Percentiles rank a stretch among this genome's conserved stretches.
phyloP scores from a whole-genome alignment of 2,888 invertebrate species.

The Drosophila meridiana region DNA sequence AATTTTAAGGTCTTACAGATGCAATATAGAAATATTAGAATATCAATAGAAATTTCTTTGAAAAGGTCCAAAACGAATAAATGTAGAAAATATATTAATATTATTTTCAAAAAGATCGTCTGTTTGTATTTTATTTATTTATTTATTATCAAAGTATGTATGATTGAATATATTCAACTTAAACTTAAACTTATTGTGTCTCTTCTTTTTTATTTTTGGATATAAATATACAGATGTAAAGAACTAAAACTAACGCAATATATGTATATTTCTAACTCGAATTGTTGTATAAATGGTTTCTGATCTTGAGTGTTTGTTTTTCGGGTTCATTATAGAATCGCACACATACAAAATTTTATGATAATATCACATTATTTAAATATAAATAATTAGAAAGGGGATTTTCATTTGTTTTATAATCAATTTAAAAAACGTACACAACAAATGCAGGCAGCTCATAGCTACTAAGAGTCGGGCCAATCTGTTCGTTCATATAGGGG shows the following conservation, averaged over 20 bases:
- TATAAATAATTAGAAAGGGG: constrained; percentile 61
- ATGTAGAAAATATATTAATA: too few relatives aligned
- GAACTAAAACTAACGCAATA: constrained; percentile 49
- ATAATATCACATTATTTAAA: constrained; percentile 79
- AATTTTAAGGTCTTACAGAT: too few relatives aligned
- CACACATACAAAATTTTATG: constrained; percentile 69
- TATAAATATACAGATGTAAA: constrained; percentile 38
- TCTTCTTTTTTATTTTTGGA: neutral
- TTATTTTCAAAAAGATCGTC: too few relatives aligned
- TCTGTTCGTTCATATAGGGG: constrained; percentile 45
- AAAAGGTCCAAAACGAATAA: too few relatives aligned
- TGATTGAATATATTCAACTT: constrained; percentile 46
- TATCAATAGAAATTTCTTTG: too few relatives aligned
- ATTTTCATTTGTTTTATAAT: constrained; percentile 21
- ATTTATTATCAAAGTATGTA: constrained; percentile 36
- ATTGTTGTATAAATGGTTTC: constrained; percentile 23
- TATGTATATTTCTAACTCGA: constrained; percentile 36
- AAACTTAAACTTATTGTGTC: constrained; percentile 21
- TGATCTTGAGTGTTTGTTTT: constrained; percentile 25
- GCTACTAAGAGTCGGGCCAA: constrained; percentile 51
- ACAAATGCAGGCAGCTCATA: constrained; percentile 51
- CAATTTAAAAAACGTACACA: constrained; percentile 35
- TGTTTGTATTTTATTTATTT: constrained; percentile 35
- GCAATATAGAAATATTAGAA: too few relatives aligned
- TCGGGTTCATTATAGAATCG: constrained; percentile 34